A percentile compares a stretch with the other conserved stretches of the same genome.
These are phyloP conservation scores for Flexamia atlantica DNA, from an alignment of 2,888 invertebrate species.

Conservation along the genomic window DNA sequence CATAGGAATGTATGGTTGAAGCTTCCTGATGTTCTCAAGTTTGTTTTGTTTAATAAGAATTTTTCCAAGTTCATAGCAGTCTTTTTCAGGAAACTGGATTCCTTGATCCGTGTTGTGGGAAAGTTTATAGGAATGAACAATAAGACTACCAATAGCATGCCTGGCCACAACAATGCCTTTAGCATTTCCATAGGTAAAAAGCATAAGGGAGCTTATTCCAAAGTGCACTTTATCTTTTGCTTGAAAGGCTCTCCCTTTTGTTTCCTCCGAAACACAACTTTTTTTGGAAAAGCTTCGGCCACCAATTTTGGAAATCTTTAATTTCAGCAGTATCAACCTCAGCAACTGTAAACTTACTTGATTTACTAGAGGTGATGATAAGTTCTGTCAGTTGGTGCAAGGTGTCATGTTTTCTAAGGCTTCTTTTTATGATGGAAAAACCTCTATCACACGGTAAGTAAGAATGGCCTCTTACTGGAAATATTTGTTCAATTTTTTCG, in stretches of 20 bases:
- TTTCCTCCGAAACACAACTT: too few species aligned
- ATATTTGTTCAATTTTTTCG: background rate
- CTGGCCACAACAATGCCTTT: slow-evolving; percentile 22
- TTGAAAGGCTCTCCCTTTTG: slow-evolving; percentile 1
- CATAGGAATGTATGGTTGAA: background rate
- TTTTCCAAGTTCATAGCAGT: slow-evolving; percentile 7
- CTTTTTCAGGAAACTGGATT: slow-evolving; percentile 25
- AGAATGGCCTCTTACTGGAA: slow-evolving; percentile 22
- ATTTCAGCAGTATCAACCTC: background rate
- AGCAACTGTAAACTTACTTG: background rate
- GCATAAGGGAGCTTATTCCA: slow-evolving; percentile 42
- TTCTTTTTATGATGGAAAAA: slow-evolving; percentile 26
- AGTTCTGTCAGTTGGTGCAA: background rate
- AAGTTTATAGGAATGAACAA: slow-evolving; percentile 30
- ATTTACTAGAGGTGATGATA: background rate
- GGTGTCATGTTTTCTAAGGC: background rate
- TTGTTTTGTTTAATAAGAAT: slow-evolving; percentile 16
- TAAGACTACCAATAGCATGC: slow-evolving; percentile 11
- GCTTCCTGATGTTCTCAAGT: slow-evolving; percentile 32
- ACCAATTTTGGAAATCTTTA: background rate
- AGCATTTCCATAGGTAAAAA: slow-evolving; percentile 27
- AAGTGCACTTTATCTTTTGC: slow-evolving; percentile 36
- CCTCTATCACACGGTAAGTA: slow-evolving; percentile 48
- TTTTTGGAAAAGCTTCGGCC: too few species aligned
- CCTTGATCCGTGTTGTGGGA: background rate